A percentile compares a stretch with the other conserved stretches of the same genome.
phyloP scores from a whole-genome alignment of 2,113 vertebrate species.

The Melanostigma gelatinosum region DNA sequence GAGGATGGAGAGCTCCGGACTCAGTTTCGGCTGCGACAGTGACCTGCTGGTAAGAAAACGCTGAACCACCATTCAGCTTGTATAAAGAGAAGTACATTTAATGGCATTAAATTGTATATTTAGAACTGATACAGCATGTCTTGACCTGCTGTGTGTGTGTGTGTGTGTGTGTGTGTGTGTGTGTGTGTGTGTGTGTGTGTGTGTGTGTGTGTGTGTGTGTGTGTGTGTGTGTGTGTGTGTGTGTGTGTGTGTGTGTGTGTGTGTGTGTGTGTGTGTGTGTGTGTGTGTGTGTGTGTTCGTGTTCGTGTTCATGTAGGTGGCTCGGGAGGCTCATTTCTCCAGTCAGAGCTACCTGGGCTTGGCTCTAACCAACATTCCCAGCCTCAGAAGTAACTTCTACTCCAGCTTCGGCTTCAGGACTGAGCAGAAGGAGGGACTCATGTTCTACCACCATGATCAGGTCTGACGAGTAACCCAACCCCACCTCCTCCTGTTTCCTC shows the following conservation, averaged over 20 bases:
- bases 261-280: no score
- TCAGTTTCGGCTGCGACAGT: conserved; percentile 89
- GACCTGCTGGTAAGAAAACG: conserved; percentile 88
- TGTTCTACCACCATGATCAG: conserved; percentile 85
- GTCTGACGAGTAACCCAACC: conserved; percentile 73
- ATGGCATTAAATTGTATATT: not conserved
- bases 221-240: no score
- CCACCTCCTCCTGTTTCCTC: not conserved
- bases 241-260: no score
- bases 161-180: conserved; percentile 2
- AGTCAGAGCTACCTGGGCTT: conserved; percentile 89
- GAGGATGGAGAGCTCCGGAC: conserved; percentile 86
- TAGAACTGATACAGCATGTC: not conserved
- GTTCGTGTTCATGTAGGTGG: conserved; percentile 80
- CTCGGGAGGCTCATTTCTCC: conserved; percentile 85
- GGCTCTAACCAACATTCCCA: conserved; percentile 61
- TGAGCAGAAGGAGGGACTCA: conserved; percentile 81
- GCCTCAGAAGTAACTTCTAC: conserved; percentile 81
- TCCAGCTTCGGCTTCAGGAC: conserved; percentile 91
- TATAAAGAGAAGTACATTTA: not conserved
- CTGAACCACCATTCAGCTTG: not conserved
- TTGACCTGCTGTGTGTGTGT: not conserved
- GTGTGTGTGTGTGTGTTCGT: no score
- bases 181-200: no score
- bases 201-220: no score